A percentile compares a stretch with the other conserved stretches of the same genome.
Evolutionary conservation across 2,113 vertebrate genomes (phyloP).

Genomic region (Tringa solitaria): DNA sequence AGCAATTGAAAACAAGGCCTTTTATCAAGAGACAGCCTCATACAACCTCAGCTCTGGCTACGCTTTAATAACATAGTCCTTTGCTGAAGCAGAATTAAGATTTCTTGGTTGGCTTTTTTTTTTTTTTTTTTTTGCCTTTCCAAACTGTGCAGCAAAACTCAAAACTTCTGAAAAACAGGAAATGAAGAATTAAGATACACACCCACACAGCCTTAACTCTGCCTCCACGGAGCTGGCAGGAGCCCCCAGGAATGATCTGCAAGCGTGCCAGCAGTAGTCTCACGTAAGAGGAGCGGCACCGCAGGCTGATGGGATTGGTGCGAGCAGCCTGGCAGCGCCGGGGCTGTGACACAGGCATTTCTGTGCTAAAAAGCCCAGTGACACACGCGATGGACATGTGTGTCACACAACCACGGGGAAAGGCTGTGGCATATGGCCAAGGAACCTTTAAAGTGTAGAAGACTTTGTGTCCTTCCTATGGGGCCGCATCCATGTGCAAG

Average conservation of each 20-base stretch:
- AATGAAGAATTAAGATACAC: conserved; percentile 63
- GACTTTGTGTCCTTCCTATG: background rate
- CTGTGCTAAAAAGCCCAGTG: background rate
- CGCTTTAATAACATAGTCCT: background rate
- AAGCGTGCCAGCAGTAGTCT: background rate
- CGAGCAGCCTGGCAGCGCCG: background rate
- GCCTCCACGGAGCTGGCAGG: conserved; percentile 39
- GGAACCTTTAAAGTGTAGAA: background rate
- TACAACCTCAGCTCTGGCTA: background rate
- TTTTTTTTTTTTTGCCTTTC: background rate
- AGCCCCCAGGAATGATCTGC: conserved; percentile 13
- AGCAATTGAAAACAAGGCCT: background rate
- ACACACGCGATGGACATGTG: background rate
- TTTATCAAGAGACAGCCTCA: background rate
- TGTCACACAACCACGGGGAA: background rate
- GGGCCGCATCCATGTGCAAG: background rate
- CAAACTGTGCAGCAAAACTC: conserved; percentile 20
- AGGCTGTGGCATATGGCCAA: background rate
- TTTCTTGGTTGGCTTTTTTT: background rate
- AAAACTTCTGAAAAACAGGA: conserved; percentile 66
- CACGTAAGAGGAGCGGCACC: background rate
- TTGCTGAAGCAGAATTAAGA: conserved; percentile 3
- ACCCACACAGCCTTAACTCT: conserved; percentile 51
- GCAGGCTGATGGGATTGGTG: rapidly evolving
- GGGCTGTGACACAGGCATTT: rapidly evolving